phyloP scores from a whole-genome alignment of 2,888 invertebrate species.

The Boloria selene region DNA sequence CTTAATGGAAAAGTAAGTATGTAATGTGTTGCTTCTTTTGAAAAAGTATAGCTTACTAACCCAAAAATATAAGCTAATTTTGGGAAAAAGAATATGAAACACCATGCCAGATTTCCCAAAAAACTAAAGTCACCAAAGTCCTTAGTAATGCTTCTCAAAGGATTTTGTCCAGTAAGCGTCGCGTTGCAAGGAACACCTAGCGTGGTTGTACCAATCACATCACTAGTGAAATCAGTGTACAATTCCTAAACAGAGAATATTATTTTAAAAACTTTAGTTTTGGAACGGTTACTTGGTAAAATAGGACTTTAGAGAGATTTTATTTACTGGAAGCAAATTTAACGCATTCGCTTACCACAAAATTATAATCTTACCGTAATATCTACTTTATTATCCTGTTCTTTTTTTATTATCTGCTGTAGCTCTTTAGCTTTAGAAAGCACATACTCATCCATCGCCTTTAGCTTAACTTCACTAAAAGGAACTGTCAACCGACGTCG shows the following conservation, averaged over 20 bases:
- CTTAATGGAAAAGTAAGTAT: neutral
- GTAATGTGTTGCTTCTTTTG: neutral
- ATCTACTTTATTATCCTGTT: constrained; percentile 24
- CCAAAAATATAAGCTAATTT: constrained; percentile 46
- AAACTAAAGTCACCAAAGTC: constrained; percentile 43
- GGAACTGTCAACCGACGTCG: constrained; percentile 43
- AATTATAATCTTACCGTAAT: constrained; percentile 27
- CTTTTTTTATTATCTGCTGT: constrained; percentile 40
- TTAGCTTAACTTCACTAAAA: constrained; percentile 54
- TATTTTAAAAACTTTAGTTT: no score
- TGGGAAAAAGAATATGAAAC: constrained; percentile 50
- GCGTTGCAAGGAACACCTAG: constrained; percentile 47
- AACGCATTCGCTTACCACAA: no score
- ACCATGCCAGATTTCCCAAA: constrained; percentile 42
- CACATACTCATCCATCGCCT: constrained; percentile 43
- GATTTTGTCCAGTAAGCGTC: constrained; percentile 45
- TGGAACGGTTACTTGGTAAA: neutral
- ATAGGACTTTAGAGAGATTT: neutral
- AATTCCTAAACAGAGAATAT: constrained; percentile 39
- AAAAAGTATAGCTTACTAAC: constrained; percentile 34
- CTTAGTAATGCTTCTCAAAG: constrained; percentile 44
- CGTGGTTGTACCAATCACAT: constrained; percentile 46
- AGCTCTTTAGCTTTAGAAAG: constrained; percentile 47
- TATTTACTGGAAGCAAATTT: neutral
- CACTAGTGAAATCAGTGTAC: constrained; percentile 47